phyloP scores from a whole-genome alignment of 2,888 invertebrate genomes.

The Meandrusa payeni region DNA sequence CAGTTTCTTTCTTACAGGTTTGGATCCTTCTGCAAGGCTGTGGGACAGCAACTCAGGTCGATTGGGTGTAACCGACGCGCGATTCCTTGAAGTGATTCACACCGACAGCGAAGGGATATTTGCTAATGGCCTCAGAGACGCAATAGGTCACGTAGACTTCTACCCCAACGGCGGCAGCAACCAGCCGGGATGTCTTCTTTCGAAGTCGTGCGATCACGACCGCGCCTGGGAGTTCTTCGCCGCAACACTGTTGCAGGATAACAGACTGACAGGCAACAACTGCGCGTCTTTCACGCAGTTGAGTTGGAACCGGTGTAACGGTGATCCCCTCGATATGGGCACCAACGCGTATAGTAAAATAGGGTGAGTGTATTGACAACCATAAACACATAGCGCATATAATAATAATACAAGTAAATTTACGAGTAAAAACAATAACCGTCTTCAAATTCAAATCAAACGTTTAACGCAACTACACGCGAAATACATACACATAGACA shows the following conservation, averaged over 20 bases:
- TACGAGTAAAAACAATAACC: too few relatives aligned
- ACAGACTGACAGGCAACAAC: constrained; percentile 36
- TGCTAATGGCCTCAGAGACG: constrained; percentile 83
- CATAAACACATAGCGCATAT: too few relatives aligned
- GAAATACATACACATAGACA: too few relatives aligned
- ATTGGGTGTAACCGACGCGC: constrained; percentile 41
- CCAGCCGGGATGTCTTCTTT: constrained; percentile 67
- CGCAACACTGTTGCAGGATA: constrained; percentile 39
- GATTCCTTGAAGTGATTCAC: constrained; percentile 61
- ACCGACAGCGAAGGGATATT: constrained; percentile 47
- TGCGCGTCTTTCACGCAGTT: constrained; percentile 41
- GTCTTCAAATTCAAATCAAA: too few relatives aligned
- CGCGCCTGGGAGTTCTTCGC: constrained; percentile 49
- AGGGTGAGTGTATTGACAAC: constrained; percentile 43
- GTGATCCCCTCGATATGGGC: constrained; percentile 41
- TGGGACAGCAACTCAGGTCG: constrained; percentile 40
- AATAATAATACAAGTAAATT: too few relatives aligned
- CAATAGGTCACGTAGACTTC: constrained; percentile 92
- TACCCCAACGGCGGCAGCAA: constrained; percentile 92
- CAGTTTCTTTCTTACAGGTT: constrained; percentile 41
- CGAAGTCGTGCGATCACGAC: constrained; percentile 46
- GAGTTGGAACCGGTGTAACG: constrained; percentile 42
- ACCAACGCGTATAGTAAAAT: constrained; percentile 39
- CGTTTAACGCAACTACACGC: too few relatives aligned
- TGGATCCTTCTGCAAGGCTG: constrained; percentile 46